Base-by-base conservation (phyloP, 2,113 vertebrate species). In the Chlamydotis undulata region DNA sequence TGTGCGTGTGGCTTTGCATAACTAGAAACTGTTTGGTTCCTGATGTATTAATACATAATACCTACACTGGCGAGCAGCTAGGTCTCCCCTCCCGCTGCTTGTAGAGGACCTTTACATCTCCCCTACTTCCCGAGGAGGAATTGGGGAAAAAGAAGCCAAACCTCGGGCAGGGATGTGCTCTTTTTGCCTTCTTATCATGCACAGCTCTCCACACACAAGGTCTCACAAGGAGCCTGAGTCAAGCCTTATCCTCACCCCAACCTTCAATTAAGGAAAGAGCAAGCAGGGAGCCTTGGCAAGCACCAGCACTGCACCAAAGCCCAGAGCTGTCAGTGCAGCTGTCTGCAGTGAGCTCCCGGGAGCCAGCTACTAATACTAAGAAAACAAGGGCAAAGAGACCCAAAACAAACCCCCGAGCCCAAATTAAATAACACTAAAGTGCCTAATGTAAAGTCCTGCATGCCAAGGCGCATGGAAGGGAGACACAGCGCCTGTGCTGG, bases 41-140 rank as follows among this genome's bases (percentile, higher is more conserved):
- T 88, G 87, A 93, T 92, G 69, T 81, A 89, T 95, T 94, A 96
- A 93, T 91, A 95, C 19, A 26, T 10, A 86, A 70, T 78, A 60
- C 37, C 87, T 61, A 26, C 79, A 37, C 1, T 61, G 50, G 92
- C 64, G 82, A 84, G 87, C 64, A 75, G 53, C 55, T 80, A 73
- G 52, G 68, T 81, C 70, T 90, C 53, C n/a, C 45, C 55, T 84
- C 75, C 71, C 0, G 26, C 94, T 92, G 82, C 23, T 93, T 24
- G 2, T 37, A 19, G 77, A 88, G 65, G 13, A 85, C 76, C 37
- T 91, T 96, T 83, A 83, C 70, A 63, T 70, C 91, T 78, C 74
- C 89, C 94, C 50, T 9, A 52, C 84, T 79, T 92, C 81, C 79
- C 80, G 79, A 75, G 74, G 47, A 74, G 10, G 37, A 7, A 2